Evolutionary conservation across 2,797 vertebrate genomes (phyloP).

Genomic region (Enteromius radiatus): DNA sequence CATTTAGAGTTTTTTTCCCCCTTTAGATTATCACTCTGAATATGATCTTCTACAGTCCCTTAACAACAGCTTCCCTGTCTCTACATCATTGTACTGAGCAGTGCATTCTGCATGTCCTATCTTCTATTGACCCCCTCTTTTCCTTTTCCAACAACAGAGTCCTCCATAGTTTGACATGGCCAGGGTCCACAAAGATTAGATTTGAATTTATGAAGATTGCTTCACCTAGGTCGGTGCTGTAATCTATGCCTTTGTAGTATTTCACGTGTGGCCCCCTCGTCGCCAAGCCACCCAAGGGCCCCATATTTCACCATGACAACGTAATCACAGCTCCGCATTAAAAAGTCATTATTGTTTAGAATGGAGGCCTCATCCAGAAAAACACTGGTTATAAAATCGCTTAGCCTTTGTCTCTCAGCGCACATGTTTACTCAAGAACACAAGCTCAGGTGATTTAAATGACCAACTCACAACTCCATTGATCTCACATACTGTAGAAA

Average conservation of each 20-base stretch:
- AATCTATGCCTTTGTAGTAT: slow-evolving; percentile 87
- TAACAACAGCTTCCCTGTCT: slow-evolving; percentile 36
- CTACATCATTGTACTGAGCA: neutral
- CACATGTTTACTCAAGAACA: slow-evolving; percentile 91
- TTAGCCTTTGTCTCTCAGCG: slow-evolving; percentile 92
- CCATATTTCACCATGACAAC: slow-evolving; percentile 98
- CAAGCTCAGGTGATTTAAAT: slow-evolving; percentile 89
- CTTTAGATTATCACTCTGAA: neutral
- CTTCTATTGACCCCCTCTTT: slow-evolving; percentile 39
- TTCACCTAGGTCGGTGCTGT: slow-evolving; percentile 85
- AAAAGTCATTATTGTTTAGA: slow-evolving; percentile 99
- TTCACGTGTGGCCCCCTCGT: slow-evolving; percentile 90
- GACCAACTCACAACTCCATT: slow-evolving; percentile 83
- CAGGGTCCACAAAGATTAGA: slow-evolving; percentile 91
- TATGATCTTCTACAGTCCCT: neutral
- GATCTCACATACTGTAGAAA: slow-evolving; percentile 78
- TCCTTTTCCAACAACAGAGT: slow-evolving; percentile 39
- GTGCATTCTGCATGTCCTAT: slow-evolving; percentile 1
- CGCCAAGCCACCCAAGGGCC: slow-evolving; percentile 86
- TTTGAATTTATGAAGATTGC: slow-evolving; percentile 99
- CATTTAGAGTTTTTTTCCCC: neutral
- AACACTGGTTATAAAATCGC: slow-evolving; percentile 94
- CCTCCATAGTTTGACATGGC: slow-evolving; percentile 79
- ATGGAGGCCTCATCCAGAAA: slow-evolving; percentile 90
- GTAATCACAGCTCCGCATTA: slow-evolving; percentile 99